Evolutionary conservation across 1,140 invertebrate species (phyloP).

Genomic region (Elymnias hypermnestra): DNA sequence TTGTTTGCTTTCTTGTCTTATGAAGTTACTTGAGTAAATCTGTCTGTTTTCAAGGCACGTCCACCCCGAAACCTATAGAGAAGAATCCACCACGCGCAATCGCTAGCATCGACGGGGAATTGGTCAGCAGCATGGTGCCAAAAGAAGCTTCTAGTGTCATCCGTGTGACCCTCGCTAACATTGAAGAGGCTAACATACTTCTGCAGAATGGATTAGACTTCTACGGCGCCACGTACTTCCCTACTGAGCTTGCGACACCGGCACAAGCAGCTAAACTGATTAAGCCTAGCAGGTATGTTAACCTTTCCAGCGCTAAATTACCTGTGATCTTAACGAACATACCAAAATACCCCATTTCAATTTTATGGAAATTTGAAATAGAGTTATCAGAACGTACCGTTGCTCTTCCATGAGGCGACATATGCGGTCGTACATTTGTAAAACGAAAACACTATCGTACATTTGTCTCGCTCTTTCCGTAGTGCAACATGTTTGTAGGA

Average conservation of each 20-base stretch:
- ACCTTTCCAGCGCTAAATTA: too few species aligned
- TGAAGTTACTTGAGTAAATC: too few species aligned
- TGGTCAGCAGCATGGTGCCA: slow-evolving; percentile 71
- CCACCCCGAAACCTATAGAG: slow-evolving; percentile 55
- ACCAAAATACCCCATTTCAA: too few species aligned
- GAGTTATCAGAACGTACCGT: too few species aligned
- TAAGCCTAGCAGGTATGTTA: slow-evolving; percentile 65
- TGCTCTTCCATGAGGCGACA: too few species aligned
- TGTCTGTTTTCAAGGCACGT: slow-evolving; percentile 38
- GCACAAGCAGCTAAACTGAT: slow-evolving; percentile 76
- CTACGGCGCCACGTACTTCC: slow-evolving; percentile 90
- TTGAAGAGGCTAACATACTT: slow-evolving; percentile 87
- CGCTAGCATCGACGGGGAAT: slow-evolving; percentile 71
- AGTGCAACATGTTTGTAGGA: too few species aligned
- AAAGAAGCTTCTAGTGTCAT: slow-evolving; percentile 79
- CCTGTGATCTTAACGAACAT: too few species aligned
- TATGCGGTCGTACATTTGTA: too few species aligned
- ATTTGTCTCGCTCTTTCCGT: too few species aligned
- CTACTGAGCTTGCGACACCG: slow-evolving; percentile 83
- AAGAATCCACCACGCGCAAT: slow-evolving; percentile 58
- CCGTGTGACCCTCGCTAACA: slow-evolving; percentile 85
- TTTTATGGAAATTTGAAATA: too few species aligned
- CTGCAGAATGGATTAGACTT: slow-evolving; percentile 89
- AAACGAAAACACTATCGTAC: too few species aligned
- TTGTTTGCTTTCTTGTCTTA: too few species aligned